Percentiles rank a stretch among this genome's conserved stretches.
Conservation (phyloP, 1,140 invertebrate genomes). For the Diuraphis noxia region DNA sequence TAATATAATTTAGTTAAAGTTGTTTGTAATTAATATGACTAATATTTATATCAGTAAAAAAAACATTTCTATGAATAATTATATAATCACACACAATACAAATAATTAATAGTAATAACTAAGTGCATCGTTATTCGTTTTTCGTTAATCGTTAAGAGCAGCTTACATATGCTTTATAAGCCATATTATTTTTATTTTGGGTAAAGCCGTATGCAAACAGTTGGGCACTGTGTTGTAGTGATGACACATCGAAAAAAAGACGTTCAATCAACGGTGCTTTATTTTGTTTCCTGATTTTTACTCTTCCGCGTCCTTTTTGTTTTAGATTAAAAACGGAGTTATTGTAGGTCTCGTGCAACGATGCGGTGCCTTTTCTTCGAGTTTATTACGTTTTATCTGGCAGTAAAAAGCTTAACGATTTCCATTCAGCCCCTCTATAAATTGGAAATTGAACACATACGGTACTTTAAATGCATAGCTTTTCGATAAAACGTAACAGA, state of each 20-base stretch:
- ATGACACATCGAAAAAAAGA: too few species aligned
- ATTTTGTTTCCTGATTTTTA: background rate
- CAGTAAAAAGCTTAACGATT: background rate
- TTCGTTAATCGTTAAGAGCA: too few species aligned
- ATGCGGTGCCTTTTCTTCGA: background rate
- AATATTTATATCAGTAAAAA: too few species aligned
- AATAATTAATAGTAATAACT: too few species aligned
- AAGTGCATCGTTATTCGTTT: too few species aligned
- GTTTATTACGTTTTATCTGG: background rate
- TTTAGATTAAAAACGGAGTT: background rate
- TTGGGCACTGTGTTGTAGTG: too few species aligned
- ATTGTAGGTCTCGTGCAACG: background rate
- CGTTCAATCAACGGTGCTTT: background rate
- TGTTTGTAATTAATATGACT: too few species aligned
- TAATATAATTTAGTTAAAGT: background rate
- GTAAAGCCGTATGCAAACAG: too few species aligned
- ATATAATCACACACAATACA: too few species aligned
- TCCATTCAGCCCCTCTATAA: background rate
- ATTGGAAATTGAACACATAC: background rate
- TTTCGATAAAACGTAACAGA: background rate
- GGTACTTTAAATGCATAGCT: background rate
- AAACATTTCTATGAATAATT: too few species aligned
- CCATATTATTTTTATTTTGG: too few species aligned
- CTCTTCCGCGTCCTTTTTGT: background rate
- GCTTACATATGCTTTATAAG: too few species aligned